Percentiles rank a stretch among this genome's conserved stretches.
phyloP scores from a whole-genome alignment of 2,888 invertebrate genomes.

The Drosophila kambysellisi region DNA sequence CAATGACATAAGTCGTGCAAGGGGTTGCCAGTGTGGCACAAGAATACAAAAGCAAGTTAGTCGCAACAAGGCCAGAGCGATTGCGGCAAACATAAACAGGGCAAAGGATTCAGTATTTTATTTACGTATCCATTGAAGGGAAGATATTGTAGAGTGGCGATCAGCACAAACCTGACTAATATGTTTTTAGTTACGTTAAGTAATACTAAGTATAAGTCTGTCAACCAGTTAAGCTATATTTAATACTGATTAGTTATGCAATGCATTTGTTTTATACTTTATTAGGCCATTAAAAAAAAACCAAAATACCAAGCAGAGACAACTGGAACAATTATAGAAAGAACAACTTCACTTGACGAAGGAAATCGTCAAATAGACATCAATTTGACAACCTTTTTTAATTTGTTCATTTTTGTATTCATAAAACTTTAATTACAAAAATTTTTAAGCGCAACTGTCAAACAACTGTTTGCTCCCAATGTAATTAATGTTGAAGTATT shows the following conservation, averaged over 20 bases:
- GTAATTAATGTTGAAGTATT: slow-evolving; percentile 46
- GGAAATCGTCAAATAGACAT: slow-evolving; percentile 18
- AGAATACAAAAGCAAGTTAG: neutral
- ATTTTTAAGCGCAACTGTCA: slow-evolving; percentile 58
- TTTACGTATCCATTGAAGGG: neutral
- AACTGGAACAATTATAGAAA: slow-evolving; percentile 7
- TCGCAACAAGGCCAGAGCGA: neutral
- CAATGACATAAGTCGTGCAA: slow-evolving; percentile 1
- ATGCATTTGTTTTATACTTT: slow-evolving; percentile 77
- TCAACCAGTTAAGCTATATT: slow-evolving; percentile 17
- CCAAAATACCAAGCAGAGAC: slow-evolving; percentile 26
- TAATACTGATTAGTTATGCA: slow-evolving; percentile 58
- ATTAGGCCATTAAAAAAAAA: slow-evolving; percentile 68
- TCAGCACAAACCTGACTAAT: neutral
- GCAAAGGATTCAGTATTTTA: neutral
- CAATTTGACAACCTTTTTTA: slow-evolving; percentile 24
- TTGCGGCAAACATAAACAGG: neutral
- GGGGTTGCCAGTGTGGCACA: neutral
- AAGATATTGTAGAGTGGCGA: neutral
- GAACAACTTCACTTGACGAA: slow-evolving; percentile 12
- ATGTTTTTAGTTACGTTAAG: neutral
- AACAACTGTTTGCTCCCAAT: slow-evolving; percentile 29
- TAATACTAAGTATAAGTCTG: neutral
- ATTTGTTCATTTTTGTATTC: slow-evolving; percentile 29
- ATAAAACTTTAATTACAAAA: slow-evolving; percentile 39